Conservation (phyloP, 2,113 vertebrate species). For the Chlamydotis undulata region DNA sequence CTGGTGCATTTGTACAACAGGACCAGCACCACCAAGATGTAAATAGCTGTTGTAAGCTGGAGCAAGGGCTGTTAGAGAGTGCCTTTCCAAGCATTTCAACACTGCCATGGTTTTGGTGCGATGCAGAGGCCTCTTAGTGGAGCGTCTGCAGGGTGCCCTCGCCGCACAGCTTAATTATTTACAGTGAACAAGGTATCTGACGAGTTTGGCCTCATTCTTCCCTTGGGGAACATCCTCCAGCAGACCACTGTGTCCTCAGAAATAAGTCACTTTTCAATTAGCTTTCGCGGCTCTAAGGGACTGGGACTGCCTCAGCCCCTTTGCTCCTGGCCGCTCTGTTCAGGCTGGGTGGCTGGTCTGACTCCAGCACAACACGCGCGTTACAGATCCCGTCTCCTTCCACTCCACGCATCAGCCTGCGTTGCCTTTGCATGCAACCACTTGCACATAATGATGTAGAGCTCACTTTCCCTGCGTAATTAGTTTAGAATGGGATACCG, state of each 20-base stretch:
- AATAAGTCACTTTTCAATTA: neutral
- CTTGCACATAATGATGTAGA: neutral
- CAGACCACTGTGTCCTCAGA: neutral
- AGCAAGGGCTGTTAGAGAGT: neutral
- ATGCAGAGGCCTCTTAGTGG: neutral
- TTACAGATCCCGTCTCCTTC: neutral
- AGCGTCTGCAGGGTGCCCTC: neutral
- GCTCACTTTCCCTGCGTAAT: neutral
- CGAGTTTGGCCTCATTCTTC: neutral
- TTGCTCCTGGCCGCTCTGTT: fast-evolving
- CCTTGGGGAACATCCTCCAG: neutral
- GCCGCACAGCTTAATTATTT: neutral
- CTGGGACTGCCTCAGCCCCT: neutral
- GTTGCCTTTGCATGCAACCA: neutral
- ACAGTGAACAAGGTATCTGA: neutral
- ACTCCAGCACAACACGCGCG: neutral
- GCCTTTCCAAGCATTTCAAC: neutral
- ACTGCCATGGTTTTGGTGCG: fast-evolving
- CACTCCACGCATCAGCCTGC: fast-evolving
- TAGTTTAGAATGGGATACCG: neutral
- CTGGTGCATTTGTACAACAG: neutral
- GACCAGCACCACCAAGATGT: neutral
- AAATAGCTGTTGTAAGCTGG: neutral
- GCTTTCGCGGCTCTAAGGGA: neutral
- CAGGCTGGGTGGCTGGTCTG: neutral